Evolutionary conservation across 1,140 invertebrate genomes (phyloP).

Genomic region (Pseudachorutes palmiensis): DNA sequence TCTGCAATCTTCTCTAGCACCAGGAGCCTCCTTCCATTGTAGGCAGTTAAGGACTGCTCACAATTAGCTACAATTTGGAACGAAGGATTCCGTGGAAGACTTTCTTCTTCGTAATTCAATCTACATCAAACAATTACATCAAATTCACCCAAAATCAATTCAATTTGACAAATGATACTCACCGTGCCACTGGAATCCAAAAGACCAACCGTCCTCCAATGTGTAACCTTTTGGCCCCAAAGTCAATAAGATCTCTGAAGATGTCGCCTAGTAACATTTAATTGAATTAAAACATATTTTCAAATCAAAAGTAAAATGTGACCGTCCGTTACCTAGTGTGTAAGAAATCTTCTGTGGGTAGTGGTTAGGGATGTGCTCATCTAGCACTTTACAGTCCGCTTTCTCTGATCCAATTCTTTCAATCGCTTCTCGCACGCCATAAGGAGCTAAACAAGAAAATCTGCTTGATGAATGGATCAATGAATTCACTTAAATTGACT

Average conservation of each 20-base stretch:
- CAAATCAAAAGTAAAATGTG: too few species aligned
- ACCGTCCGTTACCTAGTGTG: too few species aligned
- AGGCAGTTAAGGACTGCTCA: not conserved
- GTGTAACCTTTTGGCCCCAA: conserved; percentile 66
- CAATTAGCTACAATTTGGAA: not conserved
- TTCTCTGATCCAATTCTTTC: conserved; percentile 64
- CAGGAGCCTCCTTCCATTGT: not conserved
- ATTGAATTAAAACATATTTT: too few species aligned
- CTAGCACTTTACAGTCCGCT: conserved; percentile 48
- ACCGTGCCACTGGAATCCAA: conserved; percentile 84
- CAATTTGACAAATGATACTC: conserved; percentile 19
- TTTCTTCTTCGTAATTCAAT: not conserved
- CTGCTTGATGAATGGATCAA: not conserved
- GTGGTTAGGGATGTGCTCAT: conserved; percentile 58
- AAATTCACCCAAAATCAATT: not conserved
- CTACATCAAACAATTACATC: not conserved
- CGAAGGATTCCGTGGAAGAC: not conserved
- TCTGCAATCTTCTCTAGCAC: conserved; percentile 59
- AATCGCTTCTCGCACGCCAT: conserved; percentile 86
- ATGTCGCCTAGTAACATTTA: too few species aligned
- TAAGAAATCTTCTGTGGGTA: conserved; percentile 82
- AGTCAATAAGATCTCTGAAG: conserved; percentile 71
- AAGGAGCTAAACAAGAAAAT: conserved; percentile 61
- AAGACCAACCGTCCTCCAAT: conserved; percentile 72
- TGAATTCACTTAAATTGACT: conserved; percentile 44